Evolutionary conservation across 2,888 invertebrate species (phyloP).

Genomic region (Aethes cnicana): DNA sequence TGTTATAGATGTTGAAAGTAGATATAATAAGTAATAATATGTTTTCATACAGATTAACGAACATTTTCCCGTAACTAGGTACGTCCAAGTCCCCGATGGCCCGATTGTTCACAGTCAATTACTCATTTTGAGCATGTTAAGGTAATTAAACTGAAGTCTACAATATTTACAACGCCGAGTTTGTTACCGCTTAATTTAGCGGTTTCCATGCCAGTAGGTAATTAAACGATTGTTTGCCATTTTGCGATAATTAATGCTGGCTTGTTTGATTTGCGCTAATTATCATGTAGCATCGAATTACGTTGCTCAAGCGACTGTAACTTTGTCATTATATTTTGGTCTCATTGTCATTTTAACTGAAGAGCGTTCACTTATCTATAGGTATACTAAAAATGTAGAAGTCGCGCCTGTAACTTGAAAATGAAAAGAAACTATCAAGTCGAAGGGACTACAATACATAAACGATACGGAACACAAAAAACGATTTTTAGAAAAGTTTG

Average conservation of each 20-base stretch:
- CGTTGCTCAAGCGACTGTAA: constrained; percentile 18
- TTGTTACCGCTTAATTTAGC: constrained; percentile 67
- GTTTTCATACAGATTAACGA: too few species aligned
- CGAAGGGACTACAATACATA: too few species aligned
- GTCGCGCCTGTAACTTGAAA: too few species aligned
- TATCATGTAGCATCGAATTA: constrained; percentile 70
- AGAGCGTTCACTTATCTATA: too few species aligned
- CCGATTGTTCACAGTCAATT: constrained; percentile 25
- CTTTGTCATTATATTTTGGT: background rate
- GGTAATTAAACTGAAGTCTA: constrained; percentile 37
- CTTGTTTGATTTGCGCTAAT: constrained; percentile 78
- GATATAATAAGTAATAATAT: too few species aligned
- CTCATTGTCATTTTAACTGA: too few species aligned
- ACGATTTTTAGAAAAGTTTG: too few species aligned
- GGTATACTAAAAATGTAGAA: too few species aligned
- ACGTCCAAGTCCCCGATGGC: constrained; percentile 25
- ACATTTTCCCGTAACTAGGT: background rate
- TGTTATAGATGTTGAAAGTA: too few species aligned
- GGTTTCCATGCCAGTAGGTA: constrained; percentile 71
- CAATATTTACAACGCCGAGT: constrained; percentile 58
- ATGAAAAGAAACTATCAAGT: too few species aligned
- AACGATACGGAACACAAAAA: too few species aligned
- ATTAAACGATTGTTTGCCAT: constrained; percentile 79
- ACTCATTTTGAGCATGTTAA: constrained; percentile 30
- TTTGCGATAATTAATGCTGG: constrained; percentile 75